Base-by-base conservation (phyloP, 2,888 invertebrate genomes). In the Mythimna ferrago region DNA sequence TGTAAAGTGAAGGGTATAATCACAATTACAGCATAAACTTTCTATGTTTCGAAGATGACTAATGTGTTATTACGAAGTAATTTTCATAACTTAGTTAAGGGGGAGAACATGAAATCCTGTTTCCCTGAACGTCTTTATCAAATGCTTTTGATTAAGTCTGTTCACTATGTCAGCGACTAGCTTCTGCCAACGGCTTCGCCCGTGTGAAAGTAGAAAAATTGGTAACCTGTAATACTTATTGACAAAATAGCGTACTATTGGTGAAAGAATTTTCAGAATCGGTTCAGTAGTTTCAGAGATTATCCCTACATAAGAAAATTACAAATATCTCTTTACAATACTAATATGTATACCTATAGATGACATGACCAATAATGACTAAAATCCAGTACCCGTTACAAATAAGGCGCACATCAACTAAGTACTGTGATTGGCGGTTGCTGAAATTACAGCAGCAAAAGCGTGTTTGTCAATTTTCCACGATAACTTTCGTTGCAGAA, bases 1-100 rank as follows among this genome's bases (percentile, higher is more conserved):
- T 84, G 73, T 84, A 81, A 86, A 85, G 86, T 86, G 84, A 86
- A 85, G 80, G 84, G 79, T 76, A 72, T 85, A 84, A 82, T 73
- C 71, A 84, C 70, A 83, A 85, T 85, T 80, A 80, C 80, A 66
- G 77, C 77, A 80, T 73, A 73, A 77, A 83, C 84, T 84, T 84
- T 84, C 77, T 85, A 80, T 61, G 73, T 84, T 85, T 80, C 65
- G 35, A 63, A 73, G 74, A 82, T 77, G 79, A 73, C 76, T 76
- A 73, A 78, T 73, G 71, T 57, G 53, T 66, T 60, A 75, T 69
- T 79, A 76, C 72, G 60, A 38, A 70, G 72, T 68, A n/a, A 58
- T 78, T 73, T 80, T 68, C 67, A 71, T 74, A 82, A 62, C 62
- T 73, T 64, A 19, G 44, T 63, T 66, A 73, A 44, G 38, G 35